Base-by-base conservation (phyloP, 2,888 invertebrate genomes). In the Trissolcus brochymenae region DNA sequence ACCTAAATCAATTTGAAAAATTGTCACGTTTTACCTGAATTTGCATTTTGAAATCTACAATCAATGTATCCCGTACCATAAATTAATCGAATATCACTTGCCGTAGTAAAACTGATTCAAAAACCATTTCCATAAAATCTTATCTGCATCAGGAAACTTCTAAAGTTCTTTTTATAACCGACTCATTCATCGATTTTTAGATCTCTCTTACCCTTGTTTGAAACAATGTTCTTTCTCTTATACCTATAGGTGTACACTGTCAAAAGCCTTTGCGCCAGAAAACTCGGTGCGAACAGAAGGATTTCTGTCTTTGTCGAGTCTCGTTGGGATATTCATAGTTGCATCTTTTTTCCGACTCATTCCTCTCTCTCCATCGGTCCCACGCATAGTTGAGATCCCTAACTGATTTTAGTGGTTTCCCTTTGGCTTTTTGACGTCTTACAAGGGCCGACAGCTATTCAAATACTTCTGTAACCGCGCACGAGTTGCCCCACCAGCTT, bases 401-500 rank as follows among this genome's bases (percentile, higher is more conserved):
- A 87, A 87, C 87, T 86, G 88, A 88, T 89, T 89, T 88, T 87
- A 87, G 87, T 88, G 86, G 87, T 87, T 88, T 88, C 84, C 83
- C 86, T 87, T 87, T 87, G 87, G 88, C 88, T 88, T 88, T 88
- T 88, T 86, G 88, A 88, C 87, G 83, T 87, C 84, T 88, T 86
- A 87, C 87, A 87, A 86, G 87, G 86, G 84, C 87, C 87, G 84
- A 87, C 87, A 85, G 82, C 83, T 85, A 86, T 87, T 87, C 85
- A 84, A 87, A 88, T 88, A 88, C 86, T 88, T 87, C 84, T 86
- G 86, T 84, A 85, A 87, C 86, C 86, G 83, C 86, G 84, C 77
- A 83, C 76, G 79, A 78, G 78, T 70, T 76, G 80, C 80, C 80
- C 81, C 81, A 82, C 82, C 82, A 81, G 82, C 83, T 83, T 84